A percentile compares a stretch with the other conserved stretches of the same genome.
phyloP scores from a whole-genome alignment of 2,113 vertebrate species.

The Pseudorectes ferrugineus region DNA sequence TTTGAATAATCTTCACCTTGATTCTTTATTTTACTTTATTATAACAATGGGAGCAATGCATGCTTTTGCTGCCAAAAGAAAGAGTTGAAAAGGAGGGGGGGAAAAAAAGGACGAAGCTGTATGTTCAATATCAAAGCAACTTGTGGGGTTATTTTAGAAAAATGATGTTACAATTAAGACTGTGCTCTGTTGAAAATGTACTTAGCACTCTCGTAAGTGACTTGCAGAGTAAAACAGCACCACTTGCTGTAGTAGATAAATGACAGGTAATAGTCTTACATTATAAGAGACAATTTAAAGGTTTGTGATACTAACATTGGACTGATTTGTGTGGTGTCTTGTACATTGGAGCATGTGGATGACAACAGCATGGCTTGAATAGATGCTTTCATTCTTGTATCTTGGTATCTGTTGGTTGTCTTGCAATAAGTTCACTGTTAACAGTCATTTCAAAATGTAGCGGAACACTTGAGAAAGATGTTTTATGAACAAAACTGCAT shows the following conservation, averaged over 20 bases:
- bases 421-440: not conserved
- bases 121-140: not conserved
- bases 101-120: not conserved
- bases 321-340: not conserved
- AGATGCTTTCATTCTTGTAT: not conserved
- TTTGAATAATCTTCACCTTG: not conserved
- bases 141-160: not conserved
- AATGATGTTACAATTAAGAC: not conserved
- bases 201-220: not conserved
- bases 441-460: not conserved
- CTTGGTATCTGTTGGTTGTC: not conserved
- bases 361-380: constrained; percentile 31
- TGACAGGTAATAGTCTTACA: not conserved
- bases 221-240: not conserved
- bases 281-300: not conserved
- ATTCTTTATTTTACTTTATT: not conserved
- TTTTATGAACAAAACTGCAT: not conserved
- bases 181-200: not conserved
- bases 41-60: not conserved
- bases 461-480: not conserved
- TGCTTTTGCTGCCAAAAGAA: not conserved
- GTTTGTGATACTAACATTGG: not conserved
- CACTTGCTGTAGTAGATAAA: not conserved
- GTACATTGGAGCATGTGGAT: constrained; percentile 4
- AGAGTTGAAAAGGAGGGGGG: not conserved